phyloP scores from a whole-genome alignment of 2,888 invertebrate genomes.

The Cinara cedri region DNA sequence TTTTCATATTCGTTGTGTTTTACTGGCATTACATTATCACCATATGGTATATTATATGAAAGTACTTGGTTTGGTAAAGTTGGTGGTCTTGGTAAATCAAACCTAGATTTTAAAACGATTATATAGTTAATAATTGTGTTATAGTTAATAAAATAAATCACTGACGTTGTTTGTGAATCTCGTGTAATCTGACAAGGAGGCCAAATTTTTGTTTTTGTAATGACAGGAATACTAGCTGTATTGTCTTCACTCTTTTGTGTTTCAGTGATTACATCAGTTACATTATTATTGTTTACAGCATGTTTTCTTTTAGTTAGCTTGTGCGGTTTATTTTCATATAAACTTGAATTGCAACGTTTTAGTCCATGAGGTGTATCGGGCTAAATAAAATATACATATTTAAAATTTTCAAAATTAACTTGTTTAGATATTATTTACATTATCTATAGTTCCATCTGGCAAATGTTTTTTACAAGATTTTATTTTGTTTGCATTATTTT shows the following conservation, averaged over 20 bases:
- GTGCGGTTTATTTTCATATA: conserved; percentile 65
- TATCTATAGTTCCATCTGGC: neutral
- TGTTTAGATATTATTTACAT: conserved; percentile 15
- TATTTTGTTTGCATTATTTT: conserved; percentile 30
- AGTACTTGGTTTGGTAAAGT: conserved; percentile 2
- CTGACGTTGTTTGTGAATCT: conserved; percentile 45
- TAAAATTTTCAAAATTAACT: neutral
- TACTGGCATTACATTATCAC: conserved; percentile 40
- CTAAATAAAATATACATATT: conserved; percentile 17
- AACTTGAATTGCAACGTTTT: conserved; percentile 70
- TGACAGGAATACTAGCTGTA: neutral
- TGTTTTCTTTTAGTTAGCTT: conserved; percentile 67
- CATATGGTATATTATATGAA: conserved; percentile 12
- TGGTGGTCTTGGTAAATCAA: conserved; percentile 29
- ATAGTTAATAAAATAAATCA: neutral
- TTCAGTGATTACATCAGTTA: neutral
- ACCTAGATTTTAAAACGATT: conserved; percentile 23
- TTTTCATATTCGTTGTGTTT: conserved; percentile 8
- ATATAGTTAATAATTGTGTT: neutral
- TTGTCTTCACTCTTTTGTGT: neutral
- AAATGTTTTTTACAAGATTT: conserved; percentile 19
- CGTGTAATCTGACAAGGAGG: conserved; percentile 33
- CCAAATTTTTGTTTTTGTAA: conserved; percentile 37
- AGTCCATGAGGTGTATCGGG: conserved; percentile 65
- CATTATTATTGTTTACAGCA: neutral